These are phyloP conservation scores for Catocala fraxini DNA, from an alignment of 2,888 invertebrate genomes.

Conservation along the genomic window DNA sequence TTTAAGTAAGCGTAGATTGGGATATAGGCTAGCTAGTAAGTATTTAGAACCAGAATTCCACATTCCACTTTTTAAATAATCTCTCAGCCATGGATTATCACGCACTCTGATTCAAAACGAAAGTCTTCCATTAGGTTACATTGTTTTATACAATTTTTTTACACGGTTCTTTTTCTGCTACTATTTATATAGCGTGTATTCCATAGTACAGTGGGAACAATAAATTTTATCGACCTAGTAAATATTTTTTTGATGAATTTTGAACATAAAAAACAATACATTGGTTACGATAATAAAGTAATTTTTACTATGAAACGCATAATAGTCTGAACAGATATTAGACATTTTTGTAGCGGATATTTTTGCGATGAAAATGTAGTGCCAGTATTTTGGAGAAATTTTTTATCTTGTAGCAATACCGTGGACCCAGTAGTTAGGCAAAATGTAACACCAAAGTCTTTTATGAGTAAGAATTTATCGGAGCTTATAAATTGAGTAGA, in stretches of 20 bases:
- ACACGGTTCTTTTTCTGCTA: conserved; percentile 43
- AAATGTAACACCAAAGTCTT: conserved; percentile 82
- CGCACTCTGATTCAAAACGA: conserved; percentile 70
- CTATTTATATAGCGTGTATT: conserved; percentile 44
- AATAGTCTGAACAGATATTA: conserved; percentile 74
- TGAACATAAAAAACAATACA: conserved; percentile 53
- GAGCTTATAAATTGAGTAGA: conserved; percentile 75
- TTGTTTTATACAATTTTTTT: conserved; percentile 59
- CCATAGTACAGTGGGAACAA: conserved; percentile 77
- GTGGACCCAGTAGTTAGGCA: conserved; percentile 82
- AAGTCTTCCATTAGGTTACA: conserved; percentile 86
- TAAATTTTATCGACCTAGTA: conserved; percentile 69
- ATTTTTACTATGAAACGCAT: conserved; percentile 60
- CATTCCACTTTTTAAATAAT: conserved; percentile 68
- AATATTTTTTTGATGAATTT: conserved; percentile 75
- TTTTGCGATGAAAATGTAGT: conserved; percentile 78
- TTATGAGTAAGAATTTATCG: conserved; percentile 70
- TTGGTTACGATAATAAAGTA: conserved; percentile 55
- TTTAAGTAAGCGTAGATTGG: conserved; percentile 46
- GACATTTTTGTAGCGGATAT: conserved; percentile 77
- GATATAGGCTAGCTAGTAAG: conserved; percentile 42
- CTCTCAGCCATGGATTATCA: conserved; percentile 50
- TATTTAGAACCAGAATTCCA: conserved; percentile 50
- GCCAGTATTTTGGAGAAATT: conserved; percentile 83
- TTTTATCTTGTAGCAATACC: conserved; percentile 72